Conservation (phyloP, 2,888 invertebrate species). For the Drosophila dives region DNA sequence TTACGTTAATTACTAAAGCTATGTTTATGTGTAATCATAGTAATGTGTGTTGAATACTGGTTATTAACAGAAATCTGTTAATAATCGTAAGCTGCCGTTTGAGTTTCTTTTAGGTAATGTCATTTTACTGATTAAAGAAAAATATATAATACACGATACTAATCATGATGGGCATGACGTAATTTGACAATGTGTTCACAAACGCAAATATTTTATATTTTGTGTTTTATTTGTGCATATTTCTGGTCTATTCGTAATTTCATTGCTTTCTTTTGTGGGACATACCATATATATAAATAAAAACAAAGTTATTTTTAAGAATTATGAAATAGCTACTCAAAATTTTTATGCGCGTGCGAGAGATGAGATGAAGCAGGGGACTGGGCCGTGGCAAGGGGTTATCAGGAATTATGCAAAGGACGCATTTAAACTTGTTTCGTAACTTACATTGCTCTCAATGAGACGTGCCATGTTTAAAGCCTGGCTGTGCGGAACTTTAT, state of each 20-base stretch:
- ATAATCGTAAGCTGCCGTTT: not conserved
- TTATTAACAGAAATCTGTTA: not conserved
- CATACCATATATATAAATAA: constrained; percentile 35
- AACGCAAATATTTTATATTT: constrained; percentile 9
- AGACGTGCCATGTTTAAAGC: constrained; percentile 59
- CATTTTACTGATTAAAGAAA: not conserved
- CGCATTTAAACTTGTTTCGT: constrained; percentile 43
- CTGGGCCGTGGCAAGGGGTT: not conserved
- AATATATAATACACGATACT: not conserved
- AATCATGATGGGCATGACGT: constrained; percentile 17
- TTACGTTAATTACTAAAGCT: not conserved
- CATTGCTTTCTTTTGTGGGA: constrained; percentile 37
- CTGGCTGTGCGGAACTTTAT: constrained; percentile 53
- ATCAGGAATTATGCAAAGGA: constrained; percentile 63
- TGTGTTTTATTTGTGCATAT: constrained; percentile 17
- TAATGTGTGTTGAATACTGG: not conserved
- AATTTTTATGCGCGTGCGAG: constrained; percentile 5
- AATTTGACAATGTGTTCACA: constrained; percentile 15
- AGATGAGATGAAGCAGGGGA: not conserved
- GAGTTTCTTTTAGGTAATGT: not conserved
- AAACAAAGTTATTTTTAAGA: constrained; percentile 52
- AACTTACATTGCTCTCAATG: constrained; percentile 72
- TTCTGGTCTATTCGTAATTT: constrained; percentile 18
- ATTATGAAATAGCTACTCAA: constrained; percentile 49
- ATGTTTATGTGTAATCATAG: not conserved